Percentiles rank a stretch among this genome's conserved stretches.
Evolutionary conservation across 64 coral and sea anemone species (phyloP).

Genomic region (Pocillopora verrucosa): DNA sequence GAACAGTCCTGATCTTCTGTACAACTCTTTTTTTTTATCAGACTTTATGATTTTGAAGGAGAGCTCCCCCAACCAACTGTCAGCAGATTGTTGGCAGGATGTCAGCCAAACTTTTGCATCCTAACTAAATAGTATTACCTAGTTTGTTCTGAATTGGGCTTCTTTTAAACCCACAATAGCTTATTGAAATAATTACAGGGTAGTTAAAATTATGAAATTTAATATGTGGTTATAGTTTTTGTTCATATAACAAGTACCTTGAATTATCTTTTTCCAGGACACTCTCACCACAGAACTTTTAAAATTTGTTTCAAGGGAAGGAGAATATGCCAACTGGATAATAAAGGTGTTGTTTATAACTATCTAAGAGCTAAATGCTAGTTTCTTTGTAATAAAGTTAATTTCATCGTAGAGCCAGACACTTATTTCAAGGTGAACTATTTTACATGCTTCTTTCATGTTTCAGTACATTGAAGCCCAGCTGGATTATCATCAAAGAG

Average conservation of each 20-base stretch:
- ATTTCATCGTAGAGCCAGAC: neutral
- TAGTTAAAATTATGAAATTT: too few relatives aligned
- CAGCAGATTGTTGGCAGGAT: too few relatives aligned
- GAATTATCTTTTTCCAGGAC: constrained; percentile 38
- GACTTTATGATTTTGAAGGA: too few relatives aligned
- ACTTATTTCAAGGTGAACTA: neutral
- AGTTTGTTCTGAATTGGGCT: too few relatives aligned
- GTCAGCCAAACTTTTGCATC: too few relatives aligned
- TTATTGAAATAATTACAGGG: too few relatives aligned
- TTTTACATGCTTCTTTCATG: neutral
- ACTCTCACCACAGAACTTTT: constrained; percentile 81
- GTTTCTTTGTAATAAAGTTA: neutral
- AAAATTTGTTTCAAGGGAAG: constrained; percentile 95
- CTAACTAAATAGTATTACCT: too few relatives aligned
- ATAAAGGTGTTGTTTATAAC: constrained; percentile 66
- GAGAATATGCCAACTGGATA: constrained; percentile 91
- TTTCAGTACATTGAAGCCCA: constrained; percentile 84
- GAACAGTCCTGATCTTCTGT: too few relatives aligned
- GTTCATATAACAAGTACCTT: neutral
- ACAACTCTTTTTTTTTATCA: too few relatives aligned
- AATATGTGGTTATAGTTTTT: too few relatives aligned
- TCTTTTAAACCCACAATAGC: too few relatives aligned
- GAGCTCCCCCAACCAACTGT: too few relatives aligned
- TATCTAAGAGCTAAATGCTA: neutral
- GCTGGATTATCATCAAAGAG: constrained; percentile 81